Percentiles rank a stretch among this genome's conserved stretches.
Conservation (phyloP, 2,113 vertebrate species). For the Typhlomys cinereus region DNA sequence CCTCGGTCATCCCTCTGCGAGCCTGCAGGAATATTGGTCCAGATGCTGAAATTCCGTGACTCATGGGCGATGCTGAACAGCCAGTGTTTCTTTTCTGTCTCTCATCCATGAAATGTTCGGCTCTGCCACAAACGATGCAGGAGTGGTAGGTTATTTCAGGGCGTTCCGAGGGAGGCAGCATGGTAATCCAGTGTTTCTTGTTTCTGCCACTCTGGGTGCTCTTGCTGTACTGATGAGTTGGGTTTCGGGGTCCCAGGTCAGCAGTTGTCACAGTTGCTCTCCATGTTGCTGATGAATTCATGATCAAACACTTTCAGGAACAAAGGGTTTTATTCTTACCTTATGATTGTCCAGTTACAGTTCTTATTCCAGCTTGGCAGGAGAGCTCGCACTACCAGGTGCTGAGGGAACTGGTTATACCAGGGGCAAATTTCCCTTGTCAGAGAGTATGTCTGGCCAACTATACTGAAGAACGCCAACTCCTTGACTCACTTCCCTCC, state of each 20-base stretch:
- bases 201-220: neutral
- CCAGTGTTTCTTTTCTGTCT: slow-evolving; percentile 17
- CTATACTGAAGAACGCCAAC: too few species aligned
- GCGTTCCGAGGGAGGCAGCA: neutral
- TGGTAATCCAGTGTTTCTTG: neutral
- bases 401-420: too few species aligned
- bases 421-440: too few species aligned
- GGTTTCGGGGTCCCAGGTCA: neutral
- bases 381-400: too few species aligned
- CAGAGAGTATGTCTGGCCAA: too few species aligned
- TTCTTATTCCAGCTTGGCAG: too few species aligned
- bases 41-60: neutral
- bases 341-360: too few species aligned
- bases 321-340: too few species aligned
- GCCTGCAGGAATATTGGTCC: neutral
- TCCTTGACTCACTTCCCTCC: too few species aligned
- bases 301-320: too few species aligned
- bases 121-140: neutral
- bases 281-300: too few species aligned
- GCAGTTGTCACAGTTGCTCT: too few species aligned
- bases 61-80: neutral
- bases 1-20: neutral
- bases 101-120: slow-evolving; percentile 14
- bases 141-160: neutral
- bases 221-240: neutral